Evolutionary conservation across 2,113 vertebrate genomes (phyloP).

Genomic region (Tricholaema leucomelas): DNA sequence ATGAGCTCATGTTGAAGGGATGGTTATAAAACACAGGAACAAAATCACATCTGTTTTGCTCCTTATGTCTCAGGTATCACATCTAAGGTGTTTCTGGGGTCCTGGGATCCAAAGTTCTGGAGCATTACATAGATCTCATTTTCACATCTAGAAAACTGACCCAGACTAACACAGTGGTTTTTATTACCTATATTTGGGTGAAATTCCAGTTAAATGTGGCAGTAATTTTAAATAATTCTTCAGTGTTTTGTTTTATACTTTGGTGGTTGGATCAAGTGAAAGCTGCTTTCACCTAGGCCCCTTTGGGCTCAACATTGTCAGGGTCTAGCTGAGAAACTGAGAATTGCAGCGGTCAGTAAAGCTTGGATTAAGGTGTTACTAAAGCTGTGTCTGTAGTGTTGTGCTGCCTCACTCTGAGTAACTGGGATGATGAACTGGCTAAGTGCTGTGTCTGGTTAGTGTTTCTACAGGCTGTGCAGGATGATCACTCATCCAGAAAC

Average conservation of each 20-base stretch:
- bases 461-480: slow-evolving; percentile 1
- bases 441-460: slow-evolving; percentile 7
- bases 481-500: neutral
- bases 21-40: neutral
- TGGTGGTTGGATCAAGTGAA: neutral
- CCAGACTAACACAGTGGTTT: neutral
- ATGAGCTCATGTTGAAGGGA: neutral
- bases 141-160: neutral
- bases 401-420: neutral
- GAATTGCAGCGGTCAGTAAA: neutral
- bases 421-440: neutral
- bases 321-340: neutral
- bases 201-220: neutral
- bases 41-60: neutral
- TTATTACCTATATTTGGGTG: neutral
- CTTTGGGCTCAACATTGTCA: neutral
- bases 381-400: neutral
- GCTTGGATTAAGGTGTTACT: neutral
- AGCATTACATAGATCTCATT: neutral
- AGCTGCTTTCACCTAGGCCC: neutral
- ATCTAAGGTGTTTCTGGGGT: neutral
- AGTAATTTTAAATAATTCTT: neutral
- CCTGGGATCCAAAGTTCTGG: neutral
- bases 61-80: neutral
- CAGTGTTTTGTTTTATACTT: neutral